Evolutionary conservation across 2,797 vertebrate genomes (phyloP).

Genomic region (Neomorphus geoffroyi): DNA sequence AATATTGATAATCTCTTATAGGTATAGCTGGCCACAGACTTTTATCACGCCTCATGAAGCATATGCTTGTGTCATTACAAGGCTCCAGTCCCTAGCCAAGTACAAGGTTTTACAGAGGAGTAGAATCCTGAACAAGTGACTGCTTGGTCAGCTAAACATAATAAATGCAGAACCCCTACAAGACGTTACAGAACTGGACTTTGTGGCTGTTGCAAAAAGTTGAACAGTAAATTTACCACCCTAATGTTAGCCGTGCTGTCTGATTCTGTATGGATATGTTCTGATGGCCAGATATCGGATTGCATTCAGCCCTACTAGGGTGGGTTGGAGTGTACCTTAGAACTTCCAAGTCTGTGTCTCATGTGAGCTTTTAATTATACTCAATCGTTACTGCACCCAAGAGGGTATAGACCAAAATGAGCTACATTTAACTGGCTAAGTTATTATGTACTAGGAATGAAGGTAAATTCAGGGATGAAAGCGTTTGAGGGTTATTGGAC

Average conservation of each 20-base stretch:
- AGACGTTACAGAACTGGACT: background rate
- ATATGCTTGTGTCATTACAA: background rate
- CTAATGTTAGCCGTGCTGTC: too few species aligned
- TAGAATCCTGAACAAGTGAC: background rate
- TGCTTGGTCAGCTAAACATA: background rate
- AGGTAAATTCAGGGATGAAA: too few species aligned
- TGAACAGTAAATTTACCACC: background rate
- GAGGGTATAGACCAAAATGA: too few species aligned
- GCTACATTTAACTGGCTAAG: too few species aligned
- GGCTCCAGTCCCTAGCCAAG: background rate
- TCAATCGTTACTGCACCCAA: too few species aligned
- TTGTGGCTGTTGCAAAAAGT: background rate
- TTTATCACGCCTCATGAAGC: background rate
- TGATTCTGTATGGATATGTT: background rate
- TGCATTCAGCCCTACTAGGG: too few species aligned
- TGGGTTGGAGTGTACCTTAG: too few species aligned
- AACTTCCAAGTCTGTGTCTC: too few species aligned
- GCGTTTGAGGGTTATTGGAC: too few species aligned
- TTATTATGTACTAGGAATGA: background rate
- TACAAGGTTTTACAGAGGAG: background rate
- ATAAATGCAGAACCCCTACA: background rate
- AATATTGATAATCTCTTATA: background rate
- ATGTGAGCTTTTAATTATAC: too few species aligned
- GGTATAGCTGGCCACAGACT: background rate
- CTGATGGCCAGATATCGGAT: background rate